A percentile compares a stretch with the other conserved stretches of the same genome.
Evolutionary conservation across 2,888 invertebrate species (phyloP).

Genomic region (Ochropacha duplaris): DNA sequence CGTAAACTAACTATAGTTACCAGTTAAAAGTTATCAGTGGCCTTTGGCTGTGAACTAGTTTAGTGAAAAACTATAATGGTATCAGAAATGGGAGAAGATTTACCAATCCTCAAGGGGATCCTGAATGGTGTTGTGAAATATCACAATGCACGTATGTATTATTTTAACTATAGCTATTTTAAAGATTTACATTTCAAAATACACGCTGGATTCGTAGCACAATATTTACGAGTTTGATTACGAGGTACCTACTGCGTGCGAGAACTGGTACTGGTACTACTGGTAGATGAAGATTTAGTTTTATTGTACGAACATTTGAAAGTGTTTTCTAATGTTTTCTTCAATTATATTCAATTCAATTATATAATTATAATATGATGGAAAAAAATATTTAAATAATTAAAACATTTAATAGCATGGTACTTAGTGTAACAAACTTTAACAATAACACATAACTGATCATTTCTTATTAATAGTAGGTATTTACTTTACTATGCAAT

Average conservation of each 20-base stretch:
- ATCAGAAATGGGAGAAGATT: constrained; percentile 92
- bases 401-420: neutral
- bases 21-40: constrained; percentile 70
- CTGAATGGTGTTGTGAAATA: constrained; percentile 95
- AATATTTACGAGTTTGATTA: too few relatives aligned
- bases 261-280: too few relatives aligned
- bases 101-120: constrained; percentile 95
- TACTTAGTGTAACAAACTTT: neutral
- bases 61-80: constrained; percentile 77
- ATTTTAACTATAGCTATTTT: constrained; percentile 7
- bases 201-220: constrained; percentile 16
- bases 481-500: too few relatives aligned
- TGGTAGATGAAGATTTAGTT: too few relatives aligned
- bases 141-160: constrained; percentile 96
- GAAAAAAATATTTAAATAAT: neutral
- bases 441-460: too few relatives aligned
- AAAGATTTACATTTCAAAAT: constrained; percentile 5
- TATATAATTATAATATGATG: neutral
- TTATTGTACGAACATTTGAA: neutral
- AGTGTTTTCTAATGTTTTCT: neutral
- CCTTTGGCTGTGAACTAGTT: constrained; percentile 79
- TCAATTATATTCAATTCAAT: neutral
- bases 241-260: constrained; percentile 3
- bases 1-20: constrained; percentile 67
- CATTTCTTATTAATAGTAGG: too few relatives aligned